Percentiles rank a stretch among this genome's conserved stretches.
Evolutionary conservation across 1,140 invertebrate genomes (phyloP).

Genomic region (Drosophila athabasca): DNA sequence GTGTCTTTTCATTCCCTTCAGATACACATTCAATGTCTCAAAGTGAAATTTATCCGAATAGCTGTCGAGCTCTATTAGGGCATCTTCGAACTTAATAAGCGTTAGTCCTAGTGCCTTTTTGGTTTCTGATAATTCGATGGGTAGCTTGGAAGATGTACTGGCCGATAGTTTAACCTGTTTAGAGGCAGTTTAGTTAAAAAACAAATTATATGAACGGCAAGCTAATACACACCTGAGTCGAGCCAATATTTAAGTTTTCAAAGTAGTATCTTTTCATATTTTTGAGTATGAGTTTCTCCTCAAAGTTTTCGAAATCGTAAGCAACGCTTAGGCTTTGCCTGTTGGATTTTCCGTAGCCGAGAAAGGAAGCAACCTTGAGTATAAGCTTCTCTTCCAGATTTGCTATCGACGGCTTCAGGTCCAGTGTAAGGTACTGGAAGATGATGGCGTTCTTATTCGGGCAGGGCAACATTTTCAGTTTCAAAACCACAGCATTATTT

Average conservation of each 20-base stretch:
- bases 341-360: conserved; percentile 84
- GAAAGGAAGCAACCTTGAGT: conserved; percentile 91
- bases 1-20: conserved; percentile 75
- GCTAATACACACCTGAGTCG: conserved; percentile 85
- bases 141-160: conserved; percentile 92
- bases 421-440: conserved; percentile 91
- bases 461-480: conserved; percentile 88
- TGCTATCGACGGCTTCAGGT: conserved; percentile 92
- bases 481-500: conserved; percentile 87
- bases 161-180: conserved; percentile 92
- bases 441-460: conserved; percentile 90
- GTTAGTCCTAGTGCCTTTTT: conserved; percentile 94
- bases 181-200: background rate
- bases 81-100: conserved; percentile 98
- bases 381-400: conserved; percentile 95
- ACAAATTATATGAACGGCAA: conserved; percentile 10
- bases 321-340: conserved; percentile 50
- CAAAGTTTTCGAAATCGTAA: conserved; percentile 84
- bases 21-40: conserved; percentile 88
- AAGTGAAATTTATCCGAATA: conserved; percentile 94
- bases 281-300: conserved; percentile 91
- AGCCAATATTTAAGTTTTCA: conserved; percentile 91
- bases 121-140: conserved; percentile 89
- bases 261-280: conserved; percentile 95
- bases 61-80: conserved; percentile 94